Evolutionary conservation across 2,888 invertebrate species (phyloP).

Genomic region (Zhuqinia jingwanae): DNA sequence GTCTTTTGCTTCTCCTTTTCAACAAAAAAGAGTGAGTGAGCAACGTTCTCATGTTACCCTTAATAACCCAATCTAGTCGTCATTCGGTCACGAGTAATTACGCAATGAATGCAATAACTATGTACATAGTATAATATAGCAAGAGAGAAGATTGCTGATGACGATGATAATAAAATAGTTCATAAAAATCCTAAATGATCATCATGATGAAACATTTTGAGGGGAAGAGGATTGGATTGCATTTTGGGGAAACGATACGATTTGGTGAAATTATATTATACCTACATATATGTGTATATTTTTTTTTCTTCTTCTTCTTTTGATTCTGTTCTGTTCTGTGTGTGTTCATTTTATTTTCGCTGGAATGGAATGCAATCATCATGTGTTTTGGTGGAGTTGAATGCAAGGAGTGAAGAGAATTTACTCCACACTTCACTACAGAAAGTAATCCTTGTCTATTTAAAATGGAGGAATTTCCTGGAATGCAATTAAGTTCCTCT

Average conservation of each 20-base stretch:
- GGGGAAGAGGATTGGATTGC: neutral
- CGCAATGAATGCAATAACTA: slow-evolving; percentile 47
- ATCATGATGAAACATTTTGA: slow-evolving; percentile 44
- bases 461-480: slow-evolving; percentile 60
- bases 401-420: slow-evolving; percentile 28
- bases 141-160: slow-evolving; percentile 13
- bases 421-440: neutral
- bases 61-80: slow-evolving; percentile 50
- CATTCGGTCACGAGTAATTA: slow-evolving; percentile 58
- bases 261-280: neutral
- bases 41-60: slow-evolving; percentile 60
- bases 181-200: slow-evolving; percentile 55
- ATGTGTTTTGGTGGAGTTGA: neutral
- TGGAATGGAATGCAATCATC: slow-evolving; percentile 38
- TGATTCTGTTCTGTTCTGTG: neutral
- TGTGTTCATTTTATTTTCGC: slow-evolving; percentile 39
- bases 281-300: too few relatives aligned
- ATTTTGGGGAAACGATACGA: neutral
- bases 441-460: slow-evolving; percentile 41
- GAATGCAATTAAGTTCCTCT: slow-evolving; percentile 58
- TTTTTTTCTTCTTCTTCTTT: neutral
- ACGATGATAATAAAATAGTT: slow-evolving; percentile 55
- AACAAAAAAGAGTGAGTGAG: neutral
- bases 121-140: neutral
- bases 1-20: neutral